Conservation (phyloP, 2,797 vertebrate species). For the Dryobates pubescens region DNA sequence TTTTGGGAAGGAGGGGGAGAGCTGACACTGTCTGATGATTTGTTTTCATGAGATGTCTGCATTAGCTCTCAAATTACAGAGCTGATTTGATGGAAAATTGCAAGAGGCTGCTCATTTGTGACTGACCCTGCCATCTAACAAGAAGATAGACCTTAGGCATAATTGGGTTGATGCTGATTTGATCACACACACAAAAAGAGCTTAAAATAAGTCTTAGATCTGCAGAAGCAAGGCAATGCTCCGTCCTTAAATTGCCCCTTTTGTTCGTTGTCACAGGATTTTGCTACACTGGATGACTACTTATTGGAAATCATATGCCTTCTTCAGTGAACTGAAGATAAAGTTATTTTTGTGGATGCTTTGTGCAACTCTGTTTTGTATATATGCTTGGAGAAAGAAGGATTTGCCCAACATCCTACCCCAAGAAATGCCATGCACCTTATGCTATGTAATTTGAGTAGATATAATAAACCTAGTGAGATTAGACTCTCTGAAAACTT, state of each 20-base stretch:
- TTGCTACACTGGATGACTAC: not conserved
- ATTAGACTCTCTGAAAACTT: not conserved
- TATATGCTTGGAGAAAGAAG: not conserved
- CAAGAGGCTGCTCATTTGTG: constrained; percentile 73
- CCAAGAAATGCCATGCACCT: not conserved
- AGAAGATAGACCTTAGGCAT: constrained; percentile 66
- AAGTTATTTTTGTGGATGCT: constrained; percentile 10
- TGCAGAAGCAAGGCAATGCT: constrained; percentile 26
- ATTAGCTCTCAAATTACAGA: constrained; percentile 72
- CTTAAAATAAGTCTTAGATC: constrained; percentile 61
- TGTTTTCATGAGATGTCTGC: constrained; percentile 67
- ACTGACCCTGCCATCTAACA: constrained; percentile 69
- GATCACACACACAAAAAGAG: constrained; percentile 21
- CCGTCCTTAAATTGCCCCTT: constrained; percentile 43
- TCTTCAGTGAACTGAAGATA: not conserved
- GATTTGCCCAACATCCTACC: not conserved
- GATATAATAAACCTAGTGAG: not conserved
- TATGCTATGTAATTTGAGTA: not conserved
- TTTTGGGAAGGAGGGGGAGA: constrained; percentile 52
- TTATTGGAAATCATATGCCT: constrained; percentile 21
- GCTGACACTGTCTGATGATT: constrained; percentile 39
- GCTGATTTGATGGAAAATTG: constrained; percentile 72
- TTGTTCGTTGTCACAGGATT: constrained; percentile 15
- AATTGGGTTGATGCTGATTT: constrained; percentile 75
- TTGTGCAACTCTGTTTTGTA: not conserved